Percentiles rank a stretch among this genome's conserved stretches.
phyloP scores from a whole-genome alignment of 2,113 vertebrate genomes.

The Prolemur simus region DNA sequence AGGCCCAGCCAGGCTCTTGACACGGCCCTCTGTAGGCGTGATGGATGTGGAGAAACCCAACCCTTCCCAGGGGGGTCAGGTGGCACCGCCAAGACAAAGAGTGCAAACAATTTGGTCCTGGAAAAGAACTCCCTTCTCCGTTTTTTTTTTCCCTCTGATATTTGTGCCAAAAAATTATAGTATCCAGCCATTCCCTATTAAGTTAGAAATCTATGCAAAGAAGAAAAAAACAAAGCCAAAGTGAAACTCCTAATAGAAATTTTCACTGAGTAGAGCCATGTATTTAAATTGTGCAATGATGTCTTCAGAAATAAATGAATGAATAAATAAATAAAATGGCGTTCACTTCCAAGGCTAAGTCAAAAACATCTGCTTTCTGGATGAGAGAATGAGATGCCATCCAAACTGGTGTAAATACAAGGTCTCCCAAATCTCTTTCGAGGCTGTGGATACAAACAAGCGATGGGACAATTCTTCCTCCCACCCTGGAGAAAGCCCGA shows the following conservation, averaged over 20 bases:
- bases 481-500: constrained; percentile 60
- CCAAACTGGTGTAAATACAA: constrained; percentile 40
- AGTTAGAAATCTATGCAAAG: constrained; percentile 67
- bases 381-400: constrained; percentile 71
- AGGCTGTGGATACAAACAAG: constrained; percentile 70
- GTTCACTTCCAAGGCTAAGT: constrained; percentile 61
- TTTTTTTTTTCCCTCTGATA: background rate
- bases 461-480: constrained; percentile 60
- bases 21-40: constrained; percentile 87
- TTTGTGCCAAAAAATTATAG: constrained; percentile 77
- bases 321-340: background rate
- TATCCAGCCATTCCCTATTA: constrained; percentile 81
- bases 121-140: constrained; percentile 66
- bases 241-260: constrained; percentile 53
- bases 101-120: constrained; percentile 81
- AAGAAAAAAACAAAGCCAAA: constrained; percentile 66
- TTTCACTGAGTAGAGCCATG: constrained; percentile 49
- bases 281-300: constrained; percentile 65
- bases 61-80: constrained; percentile 87
- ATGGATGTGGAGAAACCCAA: constrained; percentile 94
- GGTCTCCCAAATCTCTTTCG: constrained; percentile 69
- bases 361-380: constrained; percentile 79
- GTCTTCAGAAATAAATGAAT: constrained; percentile 11
- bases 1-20: constrained; percentile 85
- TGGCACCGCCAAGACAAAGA: constrained; percentile 83